Conservation (phyloP, 2,113 vertebrate genomes). For the Sinocyclocheilus anophthalmus region DNA sequence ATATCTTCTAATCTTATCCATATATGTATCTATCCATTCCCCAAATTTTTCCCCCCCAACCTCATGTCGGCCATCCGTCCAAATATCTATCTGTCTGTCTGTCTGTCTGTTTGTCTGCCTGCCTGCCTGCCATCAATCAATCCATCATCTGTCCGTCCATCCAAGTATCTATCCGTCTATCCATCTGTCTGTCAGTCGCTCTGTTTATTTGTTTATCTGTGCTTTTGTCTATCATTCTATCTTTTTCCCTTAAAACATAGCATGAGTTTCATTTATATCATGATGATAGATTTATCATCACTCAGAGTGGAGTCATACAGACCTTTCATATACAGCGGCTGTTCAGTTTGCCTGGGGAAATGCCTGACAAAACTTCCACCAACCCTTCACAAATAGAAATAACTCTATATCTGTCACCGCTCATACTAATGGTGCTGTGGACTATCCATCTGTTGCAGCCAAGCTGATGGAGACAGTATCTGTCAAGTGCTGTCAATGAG, state of each 20-base stretch:
- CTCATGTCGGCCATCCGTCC: not conserved
- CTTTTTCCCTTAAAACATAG: not conserved
- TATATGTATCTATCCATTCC: not conserved
- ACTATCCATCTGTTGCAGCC: not conserved
- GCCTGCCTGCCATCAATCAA: not conserved
- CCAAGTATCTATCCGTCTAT: not conserved
- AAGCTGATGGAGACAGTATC: slow-evolving; percentile 5
- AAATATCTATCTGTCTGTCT: too few species aligned
- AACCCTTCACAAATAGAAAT: not conserved
- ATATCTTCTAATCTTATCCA: not conserved
- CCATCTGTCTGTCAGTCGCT: too few species aligned
- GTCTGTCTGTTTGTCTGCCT: too few species aligned
- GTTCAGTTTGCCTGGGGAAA: slow-evolving; percentile 3
- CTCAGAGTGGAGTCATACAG: not conserved
- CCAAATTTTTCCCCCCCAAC: too few species aligned
- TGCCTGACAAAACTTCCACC: slow-evolving; percentile 2
- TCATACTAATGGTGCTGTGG: not conserved
- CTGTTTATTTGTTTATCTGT: not conserved
- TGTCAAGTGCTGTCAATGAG: not conserved
- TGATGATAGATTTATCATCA: not conserved
- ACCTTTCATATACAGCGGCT: not conserved
- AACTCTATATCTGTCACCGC: not conserved
- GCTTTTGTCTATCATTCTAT: not conserved
- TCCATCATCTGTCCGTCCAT: too few species aligned
- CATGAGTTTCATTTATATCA: not conserved